Evolutionary conservation across 2,797 vertebrate species (phyloP), one percentile per base, ranked within the genome.

Genomic region (Sebastes melanostomus): DNA sequence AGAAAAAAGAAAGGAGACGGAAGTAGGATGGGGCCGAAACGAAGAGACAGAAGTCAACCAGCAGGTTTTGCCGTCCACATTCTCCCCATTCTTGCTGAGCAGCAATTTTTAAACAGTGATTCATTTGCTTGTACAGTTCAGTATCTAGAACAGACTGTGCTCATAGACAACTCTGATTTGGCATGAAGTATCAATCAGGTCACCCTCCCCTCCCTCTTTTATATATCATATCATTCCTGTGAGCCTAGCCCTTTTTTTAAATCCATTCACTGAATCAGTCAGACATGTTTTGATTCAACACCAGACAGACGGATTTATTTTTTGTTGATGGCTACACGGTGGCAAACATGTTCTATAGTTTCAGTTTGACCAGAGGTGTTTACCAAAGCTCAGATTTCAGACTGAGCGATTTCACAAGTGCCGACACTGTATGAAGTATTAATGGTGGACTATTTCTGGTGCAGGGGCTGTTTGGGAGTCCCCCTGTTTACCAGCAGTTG

Each of bases 51-150:
- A 86, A 88, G 88, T 68, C 16, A 61, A 55, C 71, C 6, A 76
- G 73, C 93, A 81, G 85, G 92, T 94, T 93, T 66, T 62, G 8
- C 60, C n/a, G 0, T 80, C n/a, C 18, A 27, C 89, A 87, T 89
- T 88, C 88, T 70, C 65, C 18, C 50, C 77, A 84, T 93, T 92
- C 92, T 80, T 80, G 89, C 77, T 61, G 25, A 81, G 78, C 90
- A 77, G 88, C 86, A 80, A 62, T 80, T 83, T 78, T 81, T 38
- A 12, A 58, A 61, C 59, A 22, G 6, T 91, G 70, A 89, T 84
- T 89, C 77, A 89, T 62, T 58, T 3, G 10, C 10, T 9, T 3
- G 12, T 12, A 18, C 27, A 5, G 4, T 8, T 18, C 27, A 10
- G 4, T 8, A 50, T 78, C 59, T 42, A 30, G 83, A 88, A 91